Evolutionary conservation across 2,888 invertebrate species (phyloP).

Genomic region (Eilema caniola): DNA sequence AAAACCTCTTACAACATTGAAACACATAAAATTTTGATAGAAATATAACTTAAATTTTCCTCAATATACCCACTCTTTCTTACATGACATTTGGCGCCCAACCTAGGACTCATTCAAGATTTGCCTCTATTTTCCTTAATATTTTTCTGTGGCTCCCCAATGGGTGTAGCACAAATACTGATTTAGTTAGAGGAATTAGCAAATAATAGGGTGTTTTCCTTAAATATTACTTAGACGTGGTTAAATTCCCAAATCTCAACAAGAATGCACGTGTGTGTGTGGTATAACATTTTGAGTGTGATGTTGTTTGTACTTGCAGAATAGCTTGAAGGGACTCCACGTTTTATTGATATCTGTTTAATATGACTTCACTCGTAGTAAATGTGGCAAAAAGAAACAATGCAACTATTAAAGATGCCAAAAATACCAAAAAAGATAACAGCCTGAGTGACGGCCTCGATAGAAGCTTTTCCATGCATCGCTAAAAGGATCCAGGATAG

Average conservation of each 20-base stretch:
- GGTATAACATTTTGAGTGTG: not conserved
- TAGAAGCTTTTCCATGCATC: no score
- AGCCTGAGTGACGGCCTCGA: no score
- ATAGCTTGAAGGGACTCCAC: not conserved
- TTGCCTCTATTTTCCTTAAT: not conserved
- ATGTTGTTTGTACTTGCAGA: not conserved
- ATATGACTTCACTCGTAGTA: no score
- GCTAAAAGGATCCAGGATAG: no score
- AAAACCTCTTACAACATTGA: not conserved
- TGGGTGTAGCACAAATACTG: not conserved
- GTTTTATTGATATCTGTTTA: no score
- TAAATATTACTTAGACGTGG: not conserved
- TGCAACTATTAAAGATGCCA: no score
- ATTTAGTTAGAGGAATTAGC: not conserved
- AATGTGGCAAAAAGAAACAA: no score
- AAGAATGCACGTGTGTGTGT: not conserved
- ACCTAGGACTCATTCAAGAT: not conserved
- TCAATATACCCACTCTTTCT: not conserved
- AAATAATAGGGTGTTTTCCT: not conserved
- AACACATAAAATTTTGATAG: conserved; percentile 1
- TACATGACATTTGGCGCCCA: conserved; percentile 1
- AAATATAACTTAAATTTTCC: not conserved
- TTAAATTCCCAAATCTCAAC: not conserved
- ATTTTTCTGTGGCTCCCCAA: conserved; percentile 2
- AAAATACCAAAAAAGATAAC: no score